phyloP scores from a whole-genome alignment of 2,888 invertebrate genomes.

The Diploptera punctata region DNA sequence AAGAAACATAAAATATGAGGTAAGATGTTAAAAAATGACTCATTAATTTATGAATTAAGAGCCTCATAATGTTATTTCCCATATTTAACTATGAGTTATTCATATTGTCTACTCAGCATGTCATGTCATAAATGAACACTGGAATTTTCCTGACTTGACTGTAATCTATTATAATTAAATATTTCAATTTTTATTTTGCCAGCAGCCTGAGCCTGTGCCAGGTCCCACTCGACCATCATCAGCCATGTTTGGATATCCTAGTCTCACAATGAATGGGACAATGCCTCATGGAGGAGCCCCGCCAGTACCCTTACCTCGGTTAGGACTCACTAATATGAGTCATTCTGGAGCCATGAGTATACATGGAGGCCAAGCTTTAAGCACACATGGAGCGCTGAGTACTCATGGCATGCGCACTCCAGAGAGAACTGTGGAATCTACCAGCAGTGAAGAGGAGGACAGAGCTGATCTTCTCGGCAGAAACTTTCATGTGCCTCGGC shows the following conservation, averaged over 20 bases:
- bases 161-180: no score
- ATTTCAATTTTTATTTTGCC: constrained; percentile 51
- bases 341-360: constrained; percentile 24
- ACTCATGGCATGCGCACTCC: constrained; percentile 36
- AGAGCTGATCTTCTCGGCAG: constrained; percentile 73
- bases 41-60: no score
- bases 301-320: constrained; percentile 47
- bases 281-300: constrained; percentile 49
- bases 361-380: constrained; percentile 25
- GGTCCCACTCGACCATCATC: constrained; percentile 70
- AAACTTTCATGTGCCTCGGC: constrained; percentile 79
- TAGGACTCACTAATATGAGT: constrained; percentile 39
- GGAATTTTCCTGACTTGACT: no score
- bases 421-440: constrained; percentile 53
- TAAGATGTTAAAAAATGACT: no score
- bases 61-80: no score
- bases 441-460: constrained; percentile 66
- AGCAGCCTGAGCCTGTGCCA: constrained; percentile 71
- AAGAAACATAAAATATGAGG: no score
- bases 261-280: constrained; percentile 59
- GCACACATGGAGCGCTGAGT: constrained; percentile 20
- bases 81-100: no score
- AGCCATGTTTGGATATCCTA: constrained; percentile 79
- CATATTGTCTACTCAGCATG: no score
- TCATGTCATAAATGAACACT: no score